These are phyloP conservation scores for Xestoiulus laeticollis DNA, from an alignment of 2,888 invertebrate species.

Conservation along the genomic window DNA sequence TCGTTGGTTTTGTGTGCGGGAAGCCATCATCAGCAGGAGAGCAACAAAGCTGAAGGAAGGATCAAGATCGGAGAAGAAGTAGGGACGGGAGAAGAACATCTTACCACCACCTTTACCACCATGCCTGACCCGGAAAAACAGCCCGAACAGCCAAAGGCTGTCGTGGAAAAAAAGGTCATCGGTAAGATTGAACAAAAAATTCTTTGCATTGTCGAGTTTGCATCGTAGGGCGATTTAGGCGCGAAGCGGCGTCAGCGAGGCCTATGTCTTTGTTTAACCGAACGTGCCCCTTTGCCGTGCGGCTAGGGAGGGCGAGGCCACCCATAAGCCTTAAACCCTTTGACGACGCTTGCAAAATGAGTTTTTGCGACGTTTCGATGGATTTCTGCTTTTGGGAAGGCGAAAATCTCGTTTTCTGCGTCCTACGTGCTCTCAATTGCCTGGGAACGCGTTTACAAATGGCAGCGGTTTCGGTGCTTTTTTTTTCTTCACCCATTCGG, in stretches of 20 bases:
- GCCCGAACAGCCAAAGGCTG: conserved; percentile 68
- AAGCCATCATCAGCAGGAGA: conserved; percentile 64
- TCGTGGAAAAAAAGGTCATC: conserved; percentile 86
- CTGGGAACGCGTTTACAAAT: neutral
- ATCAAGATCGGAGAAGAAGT: conserved; percentile 65
- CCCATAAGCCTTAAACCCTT: neutral
- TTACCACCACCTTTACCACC: conserved; percentile 73
- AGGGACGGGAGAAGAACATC: conserved; percentile 66
- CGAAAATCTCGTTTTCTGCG: neutral
- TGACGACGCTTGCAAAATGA: neutral
- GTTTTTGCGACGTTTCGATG: neutral
- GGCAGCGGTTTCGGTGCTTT: conserved; percentile 36
- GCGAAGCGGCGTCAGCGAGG: neutral
- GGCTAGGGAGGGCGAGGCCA: neutral
- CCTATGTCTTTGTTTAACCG: conserved; percentile 32
- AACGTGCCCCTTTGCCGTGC: neutral
- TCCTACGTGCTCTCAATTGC: neutral
- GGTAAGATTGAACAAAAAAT: conserved; percentile 70
- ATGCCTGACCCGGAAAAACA: conserved; percentile 96
- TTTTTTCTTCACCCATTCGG: neutral
- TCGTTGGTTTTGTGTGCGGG: conserved; percentile 50
- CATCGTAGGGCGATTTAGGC: neutral
- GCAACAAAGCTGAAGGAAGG: conserved; percentile 68
- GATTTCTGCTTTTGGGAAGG: neutral
- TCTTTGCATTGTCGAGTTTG: neutral